These are phyloP conservation scores for Bombus picipes DNA, from an alignment of 1,140 invertebrate species.

Conservation along the genomic window DNA sequence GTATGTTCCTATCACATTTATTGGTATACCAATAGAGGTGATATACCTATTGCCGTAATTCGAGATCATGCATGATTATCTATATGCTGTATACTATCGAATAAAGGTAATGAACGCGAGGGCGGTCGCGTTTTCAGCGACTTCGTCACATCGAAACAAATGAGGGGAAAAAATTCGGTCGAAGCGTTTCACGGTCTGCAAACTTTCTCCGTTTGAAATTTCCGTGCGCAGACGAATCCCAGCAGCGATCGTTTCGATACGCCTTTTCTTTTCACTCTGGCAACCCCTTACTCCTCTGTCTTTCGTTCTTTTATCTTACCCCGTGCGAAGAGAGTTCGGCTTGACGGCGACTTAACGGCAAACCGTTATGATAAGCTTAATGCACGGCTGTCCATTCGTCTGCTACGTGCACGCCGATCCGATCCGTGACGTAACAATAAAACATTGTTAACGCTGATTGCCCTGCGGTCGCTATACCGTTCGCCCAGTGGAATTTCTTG, in stretches of 20 bases:
- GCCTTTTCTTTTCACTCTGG: conserved; percentile 28
- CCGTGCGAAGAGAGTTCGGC: conserved; percentile 35
- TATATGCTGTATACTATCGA: background rate
- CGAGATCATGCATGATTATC: background rate
- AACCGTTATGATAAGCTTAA: conserved; percentile 80
- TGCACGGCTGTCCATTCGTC: conserved; percentile 77
- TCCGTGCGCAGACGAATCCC: background rate
- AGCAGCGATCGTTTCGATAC: conserved; percentile 25
- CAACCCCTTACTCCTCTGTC: background rate
- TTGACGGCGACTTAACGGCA: conserved; percentile 68
- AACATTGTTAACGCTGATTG: conserved; percentile 82
- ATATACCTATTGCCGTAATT: background rate
- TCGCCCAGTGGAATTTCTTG: conserved; percentile 72
- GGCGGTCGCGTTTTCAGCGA: too few species aligned
- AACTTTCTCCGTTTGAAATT: conserved; percentile 13
- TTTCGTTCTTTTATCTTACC: conserved; percentile 22
- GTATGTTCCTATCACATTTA: background rate
- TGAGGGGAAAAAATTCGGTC: background rate
- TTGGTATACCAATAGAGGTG: background rate
- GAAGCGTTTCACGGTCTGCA: background rate
- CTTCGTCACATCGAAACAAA: too few species aligned
- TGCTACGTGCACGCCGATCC: conserved; percentile 69
- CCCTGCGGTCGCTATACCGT: conserved; percentile 74
- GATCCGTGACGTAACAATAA: conserved; percentile 81
- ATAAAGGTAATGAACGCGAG: background rate